Conservation (phyloP, 2,888 invertebrate species). For the Gari tellinella region DNA sequence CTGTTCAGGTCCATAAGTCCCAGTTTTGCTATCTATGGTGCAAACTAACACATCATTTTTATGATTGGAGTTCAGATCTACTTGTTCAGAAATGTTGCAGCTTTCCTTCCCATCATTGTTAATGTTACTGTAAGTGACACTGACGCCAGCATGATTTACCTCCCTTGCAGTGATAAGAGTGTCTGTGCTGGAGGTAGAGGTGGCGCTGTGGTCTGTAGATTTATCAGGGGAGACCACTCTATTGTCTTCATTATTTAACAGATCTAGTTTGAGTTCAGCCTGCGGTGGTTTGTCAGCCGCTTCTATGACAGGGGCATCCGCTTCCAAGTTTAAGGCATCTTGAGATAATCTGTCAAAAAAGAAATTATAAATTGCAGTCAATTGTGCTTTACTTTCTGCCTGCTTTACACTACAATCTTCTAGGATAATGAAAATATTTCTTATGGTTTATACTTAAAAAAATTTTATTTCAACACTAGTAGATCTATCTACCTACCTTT, state of each 20-base stretch:
- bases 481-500: constrained; percentile 25
- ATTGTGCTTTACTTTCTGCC: too few relatives aligned
- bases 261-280: too few relatives aligned
- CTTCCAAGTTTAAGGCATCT: constrained; percentile 2
- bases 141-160: constrained; percentile 23
- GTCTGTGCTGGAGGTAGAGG: constrained; percentile 60
- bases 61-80: too few relatives aligned
- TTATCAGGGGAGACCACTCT: too few relatives aligned
- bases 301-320: neutral
- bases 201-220: constrained; percentile 41
- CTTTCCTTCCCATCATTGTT: too few relatives aligned
- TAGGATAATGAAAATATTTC: too few relatives aligned
- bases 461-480: too few relatives aligned
- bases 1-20: constrained; percentile 11
- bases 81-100: too few relatives aligned
- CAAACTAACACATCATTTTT: constrained; percentile 11
- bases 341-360: constrained; percentile 17
- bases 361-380: too few relatives aligned
- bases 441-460: too few relatives aligned
- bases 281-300: neutral
- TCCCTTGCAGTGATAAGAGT: constrained; percentile 63
- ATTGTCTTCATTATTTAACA: too few relatives aligned
- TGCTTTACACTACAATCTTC: too few relatives aligned
- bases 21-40: constrained; percentile 19
- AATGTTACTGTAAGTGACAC: neutral